Percentiles rank a stretch among this genome's conserved stretches.
Conservation (phyloP, 2,113 vertebrate species). For the Cephalopterus ornatus region DNA sequence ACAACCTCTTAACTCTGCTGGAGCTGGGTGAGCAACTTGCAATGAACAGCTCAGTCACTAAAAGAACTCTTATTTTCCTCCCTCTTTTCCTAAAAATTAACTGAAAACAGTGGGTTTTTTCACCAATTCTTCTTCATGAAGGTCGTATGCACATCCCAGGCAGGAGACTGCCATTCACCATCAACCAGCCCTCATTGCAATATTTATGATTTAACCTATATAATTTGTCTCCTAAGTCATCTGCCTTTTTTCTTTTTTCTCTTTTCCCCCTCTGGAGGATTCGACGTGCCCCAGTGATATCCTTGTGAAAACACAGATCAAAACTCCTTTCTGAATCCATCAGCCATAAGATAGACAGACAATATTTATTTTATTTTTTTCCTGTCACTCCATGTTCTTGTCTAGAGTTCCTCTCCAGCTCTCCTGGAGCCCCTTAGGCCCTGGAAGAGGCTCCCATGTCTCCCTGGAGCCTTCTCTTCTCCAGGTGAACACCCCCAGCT, state of each 20-base stretch:
- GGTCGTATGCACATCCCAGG: not conserved
- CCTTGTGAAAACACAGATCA: not conserved
- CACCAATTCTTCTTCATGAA: not conserved
- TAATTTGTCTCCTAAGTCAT: not conserved
- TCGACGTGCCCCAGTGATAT: fast-evolving
- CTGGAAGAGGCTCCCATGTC: not conserved
- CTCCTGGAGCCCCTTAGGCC: not conserved
- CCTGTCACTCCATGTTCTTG: not conserved
- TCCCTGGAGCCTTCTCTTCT: not conserved
- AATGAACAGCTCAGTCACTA: not conserved
- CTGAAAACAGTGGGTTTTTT: not conserved
- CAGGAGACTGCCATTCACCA: not conserved
- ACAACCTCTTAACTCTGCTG: not conserved
- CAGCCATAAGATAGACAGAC: not conserved
- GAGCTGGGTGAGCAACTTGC: not conserved
- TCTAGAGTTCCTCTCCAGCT: not conserved
- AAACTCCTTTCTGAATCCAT: not conserved
- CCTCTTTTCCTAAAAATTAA: not conserved
- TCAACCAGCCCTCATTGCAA: not conserved
- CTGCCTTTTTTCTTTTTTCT: not conserved
- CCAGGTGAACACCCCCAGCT: not conserved
- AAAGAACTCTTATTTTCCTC: not conserved
- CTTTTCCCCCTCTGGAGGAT: not conserved
- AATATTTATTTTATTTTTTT: no score
- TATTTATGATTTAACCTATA: not conserved